A percentile compares a stretch with the other conserved stretches of the same genome.
These are phyloP conservation scores for Zygaena filipendulae DNA, from an alignment of 2,888 invertebrate genomes.

Conservation along the genomic window DNA sequence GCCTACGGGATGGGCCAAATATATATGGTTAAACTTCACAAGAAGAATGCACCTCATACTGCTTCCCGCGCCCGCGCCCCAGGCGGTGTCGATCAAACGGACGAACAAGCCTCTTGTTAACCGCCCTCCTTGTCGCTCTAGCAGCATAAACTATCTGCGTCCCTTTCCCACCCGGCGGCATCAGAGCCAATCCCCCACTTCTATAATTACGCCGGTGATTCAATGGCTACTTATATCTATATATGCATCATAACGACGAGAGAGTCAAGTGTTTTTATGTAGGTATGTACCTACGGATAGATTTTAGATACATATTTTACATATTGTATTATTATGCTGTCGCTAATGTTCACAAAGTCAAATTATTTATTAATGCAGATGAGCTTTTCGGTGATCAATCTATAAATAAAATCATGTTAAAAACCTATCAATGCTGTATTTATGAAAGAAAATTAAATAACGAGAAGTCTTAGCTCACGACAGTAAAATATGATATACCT, in stretches of 20 bases:
- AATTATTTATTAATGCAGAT: too few relatives aligned
- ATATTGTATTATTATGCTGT: too few relatives aligned
- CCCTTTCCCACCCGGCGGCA: constrained; percentile 47
- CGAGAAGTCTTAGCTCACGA: too few relatives aligned
- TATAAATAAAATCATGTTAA: too few relatives aligned
- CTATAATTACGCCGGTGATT: constrained; percentile 69
- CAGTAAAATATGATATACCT: too few relatives aligned
- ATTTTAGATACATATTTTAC: constrained; percentile 53
- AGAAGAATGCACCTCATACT: constrained; percentile 65
- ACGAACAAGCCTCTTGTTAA: constrained; percentile 67
- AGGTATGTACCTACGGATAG: too few relatives aligned
- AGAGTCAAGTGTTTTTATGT: constrained; percentile 52
- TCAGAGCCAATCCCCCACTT: constrained; percentile 69
- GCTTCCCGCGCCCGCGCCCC: constrained; percentile 58
- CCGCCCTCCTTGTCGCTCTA: constrained; percentile 43
- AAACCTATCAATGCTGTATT: too few relatives aligned
- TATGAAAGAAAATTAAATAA: too few relatives aligned
- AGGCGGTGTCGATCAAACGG: constrained; percentile 68
- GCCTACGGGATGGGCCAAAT: constrained; percentile 46
- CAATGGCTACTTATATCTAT: constrained; percentile 64
- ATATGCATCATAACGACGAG: constrained; percentile 51
- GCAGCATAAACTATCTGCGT: constrained; percentile 27
- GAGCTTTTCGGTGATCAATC: too few relatives aligned
- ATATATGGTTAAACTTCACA: constrained; percentile 65
- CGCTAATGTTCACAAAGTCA: too few relatives aligned